Evolutionary conservation across 2,797 vertebrate genomes (phyloP), one percentile per base, ranked within the genome.

Genomic region (Rhinella marina): DNA sequence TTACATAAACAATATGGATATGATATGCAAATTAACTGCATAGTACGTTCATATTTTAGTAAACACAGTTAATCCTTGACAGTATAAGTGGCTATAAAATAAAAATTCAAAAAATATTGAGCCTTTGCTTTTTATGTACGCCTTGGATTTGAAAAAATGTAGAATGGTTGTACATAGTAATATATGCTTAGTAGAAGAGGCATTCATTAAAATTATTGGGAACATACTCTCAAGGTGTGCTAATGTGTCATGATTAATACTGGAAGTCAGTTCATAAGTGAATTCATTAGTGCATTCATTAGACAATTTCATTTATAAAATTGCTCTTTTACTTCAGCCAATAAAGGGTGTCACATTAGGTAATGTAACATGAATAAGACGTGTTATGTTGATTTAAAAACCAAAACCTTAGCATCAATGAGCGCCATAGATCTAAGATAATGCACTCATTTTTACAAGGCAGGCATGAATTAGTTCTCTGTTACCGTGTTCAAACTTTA

Each of bases 211-310:
- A 32, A 85, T 79, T 86, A 78, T 68, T 86, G 61, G 59, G 48
- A 62, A 86, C 61, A 79, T 54, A 68, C 48, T 54, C 57, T 21
- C 48, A 79, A 86, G 84, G 75, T 79, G 76, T 79, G 62, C 84
- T 86, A 86, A 86, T 79, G 75, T 86, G 76, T 79, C 61, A 86
- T 79, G 84, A 86, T 86, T 86, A 79, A 86, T 79, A 86, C 75
- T 66, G 61, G 64, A 86, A 86, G 76, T 79, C 84, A 86, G 75
- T 79, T 56, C 75, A 68, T 86, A 86, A 86, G 59, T 68, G 62
- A 78, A 86, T 86, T 86, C 73, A 86, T 86, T 86, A 86, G 48
- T 9, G 61, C 59, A 29, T 86, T 86, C 61, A 86, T 85, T 85
- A 85, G 83, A 61, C 48, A 29, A 32, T 79, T 66, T 25, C 84